Base-by-base conservation (phyloP, 2,888 invertebrate genomes). In the Andrena bucephala region DNA sequence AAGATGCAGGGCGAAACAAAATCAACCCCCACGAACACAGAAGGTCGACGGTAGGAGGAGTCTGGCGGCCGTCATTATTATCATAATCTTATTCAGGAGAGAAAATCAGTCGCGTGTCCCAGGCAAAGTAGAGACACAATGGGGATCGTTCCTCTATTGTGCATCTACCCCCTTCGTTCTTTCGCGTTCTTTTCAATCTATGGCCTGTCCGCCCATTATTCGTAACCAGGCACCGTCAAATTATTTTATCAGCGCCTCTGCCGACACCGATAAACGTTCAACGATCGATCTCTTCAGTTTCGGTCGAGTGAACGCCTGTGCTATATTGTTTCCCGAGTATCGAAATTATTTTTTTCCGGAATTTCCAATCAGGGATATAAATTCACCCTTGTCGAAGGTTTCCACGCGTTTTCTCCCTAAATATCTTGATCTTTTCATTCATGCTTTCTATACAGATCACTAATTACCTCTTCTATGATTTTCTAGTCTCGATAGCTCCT, bases 71-170 rank as follows among this genome's bases (percentile, higher is more conserved):
- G 84, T 89, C 88, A 89, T 92, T 93, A 93, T 92, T 92, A 92
- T 92, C 92, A 92, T 93, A 92, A 93, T 93, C 92, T 92, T 91
- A 93, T 93, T 92, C 92, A 92, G 89, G 88, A 89, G 85, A 86
- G 89, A 91, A 92, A 92, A 92, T 92, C 92, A 92, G 91, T 90
- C 90, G 90, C 89, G 88, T 91, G 90, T 90, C 89, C 84, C 77
- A 80, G 62, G 69, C 77, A 54, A 75, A 75, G 83, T 78, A 63
- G 73, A 83, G 86, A 83, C 87, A 91, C 90, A 92, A 92, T 91
- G 88, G 86, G 81, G 86, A 85, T 84, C 87, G 87, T 81, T 88
- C 85, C 77, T 82, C 88, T 82, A 89, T 91, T 92, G 90, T 91
- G 73, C 79, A 72, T 77, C 83, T 77, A 73, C 85, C 79, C 76